These are phyloP conservation scores for Hecatera dysodea DNA, from an alignment of 2,888 invertebrate species.

Conservation along the genomic window DNA sequence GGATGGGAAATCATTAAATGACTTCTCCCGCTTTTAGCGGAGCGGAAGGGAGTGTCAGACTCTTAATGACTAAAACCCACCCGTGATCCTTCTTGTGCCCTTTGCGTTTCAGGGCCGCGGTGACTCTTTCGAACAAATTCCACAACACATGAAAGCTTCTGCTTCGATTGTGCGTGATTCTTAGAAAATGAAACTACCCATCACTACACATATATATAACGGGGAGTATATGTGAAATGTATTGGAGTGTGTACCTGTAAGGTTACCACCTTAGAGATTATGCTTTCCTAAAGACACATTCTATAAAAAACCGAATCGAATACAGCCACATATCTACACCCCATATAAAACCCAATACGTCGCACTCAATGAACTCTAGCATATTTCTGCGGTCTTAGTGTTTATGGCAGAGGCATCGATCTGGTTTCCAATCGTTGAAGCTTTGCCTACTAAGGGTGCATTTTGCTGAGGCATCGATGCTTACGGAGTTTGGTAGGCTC, in stretches of 20 bases:
- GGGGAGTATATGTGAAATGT: too few species aligned
- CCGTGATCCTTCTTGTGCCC: too few species aligned
- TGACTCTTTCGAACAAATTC: too few species aligned
- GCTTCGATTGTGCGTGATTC: background rate
- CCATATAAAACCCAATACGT: background rate
- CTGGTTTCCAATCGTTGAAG: background rate
- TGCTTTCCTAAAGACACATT: background rate
- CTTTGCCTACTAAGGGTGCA: background rate
- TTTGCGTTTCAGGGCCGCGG: too few species aligned
- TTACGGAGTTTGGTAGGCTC: too few species aligned
- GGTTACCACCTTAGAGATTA: background rate
- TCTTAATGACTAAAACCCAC: too few species aligned
- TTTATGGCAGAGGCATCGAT: background rate
- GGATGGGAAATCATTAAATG: too few species aligned
- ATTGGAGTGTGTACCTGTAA: too few species aligned
- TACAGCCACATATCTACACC: background rate
- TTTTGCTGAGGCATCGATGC: background rate
- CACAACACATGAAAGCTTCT: background rate
- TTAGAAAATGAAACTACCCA: background rate
- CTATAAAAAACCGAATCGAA: background rate
- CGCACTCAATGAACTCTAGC: slow-evolving; percentile 2
- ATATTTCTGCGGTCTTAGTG: slow-evolving; percentile 5
- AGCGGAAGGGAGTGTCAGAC: too few species aligned
- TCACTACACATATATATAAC: background rate
- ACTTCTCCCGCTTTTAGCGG: too few species aligned